Percentiles rank a stretch among this genome's conserved stretches.
Conservation (phyloP, 2,797 vertebrate species). For the Diplodus sargus region DNA sequence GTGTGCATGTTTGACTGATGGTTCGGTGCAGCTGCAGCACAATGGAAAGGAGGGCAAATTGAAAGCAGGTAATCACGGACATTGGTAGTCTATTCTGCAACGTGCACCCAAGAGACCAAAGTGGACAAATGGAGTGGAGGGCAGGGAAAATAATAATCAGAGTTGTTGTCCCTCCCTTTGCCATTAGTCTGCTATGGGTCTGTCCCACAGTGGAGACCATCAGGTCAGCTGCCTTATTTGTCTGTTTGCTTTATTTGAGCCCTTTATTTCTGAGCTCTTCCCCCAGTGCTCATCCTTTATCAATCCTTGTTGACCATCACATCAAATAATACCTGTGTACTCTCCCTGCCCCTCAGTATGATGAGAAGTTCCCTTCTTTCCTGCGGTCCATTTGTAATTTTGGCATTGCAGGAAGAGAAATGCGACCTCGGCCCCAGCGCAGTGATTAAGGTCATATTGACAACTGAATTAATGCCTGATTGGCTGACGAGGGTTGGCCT, state of each 20-base stretch:
- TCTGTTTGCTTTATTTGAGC: neutral
- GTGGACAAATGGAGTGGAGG: constrained; percentile 64
- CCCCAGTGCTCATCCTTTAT: neutral
- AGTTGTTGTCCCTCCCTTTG: constrained; percentile 55
- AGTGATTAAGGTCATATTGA: constrained; percentile 81
- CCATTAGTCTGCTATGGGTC: constrained; percentile 61
- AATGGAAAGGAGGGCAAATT: constrained; percentile 62
- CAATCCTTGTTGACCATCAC: constrained; percentile 10
- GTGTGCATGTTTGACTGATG: constrained; percentile 60
- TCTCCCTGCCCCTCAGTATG: constrained; percentile 3
- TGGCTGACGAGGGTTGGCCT: constrained; percentile 60
- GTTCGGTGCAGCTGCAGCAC: constrained; percentile 41
- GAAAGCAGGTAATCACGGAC: constrained; percentile 70
- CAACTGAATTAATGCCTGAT: constrained; percentile 77
- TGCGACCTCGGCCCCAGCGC: constrained; percentile 44
- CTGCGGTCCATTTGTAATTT: constrained; percentile 58
- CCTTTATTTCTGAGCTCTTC: constrained; percentile 38
- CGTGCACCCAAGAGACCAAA: constrained; percentile 55
- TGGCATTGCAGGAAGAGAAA: constrained; percentile 46
- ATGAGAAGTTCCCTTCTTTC: constrained; percentile 1
- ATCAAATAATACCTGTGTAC: constrained; percentile 13
- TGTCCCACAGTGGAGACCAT: constrained; percentile 27
- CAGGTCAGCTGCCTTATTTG: constrained; percentile 51
- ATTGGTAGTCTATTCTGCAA: constrained; percentile 60
- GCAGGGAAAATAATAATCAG: constrained; percentile 62